Base-by-base conservation (phyloP, 1,140 invertebrate genomes). In the Eumaeus atala region DNA sequence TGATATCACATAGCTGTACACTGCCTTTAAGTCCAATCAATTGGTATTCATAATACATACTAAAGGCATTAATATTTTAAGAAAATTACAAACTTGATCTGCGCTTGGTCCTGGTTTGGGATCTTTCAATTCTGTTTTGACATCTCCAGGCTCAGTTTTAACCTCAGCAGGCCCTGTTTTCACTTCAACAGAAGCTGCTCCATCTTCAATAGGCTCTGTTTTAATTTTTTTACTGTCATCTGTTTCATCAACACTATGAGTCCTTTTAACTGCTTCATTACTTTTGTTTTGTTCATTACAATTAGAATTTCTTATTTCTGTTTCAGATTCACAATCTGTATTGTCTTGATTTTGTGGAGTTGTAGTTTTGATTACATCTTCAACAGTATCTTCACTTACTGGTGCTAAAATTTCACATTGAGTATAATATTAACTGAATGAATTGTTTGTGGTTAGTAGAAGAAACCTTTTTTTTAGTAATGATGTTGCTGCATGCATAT, bases 161-260 rank as follows among this genome's bases (percentile, higher is more conserved):
- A 59, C 44, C 6, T 21, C 49, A 8, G 17, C 11, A 16, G 40
- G 12, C 16, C 16, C 5, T 16, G 40, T 44, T 44, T 44, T 14
- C 12, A 44, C 40, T 8, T 9, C 34, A 34, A 12, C 33, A n/a
- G 21, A 18, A 38, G 17, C 44, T 11, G 28, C 4, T 21, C 50
- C 14, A 21, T 28, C 54, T 14, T 59, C 58, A 10, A 21, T 38
- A n/a, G 57, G 42, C 28, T 59, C 57, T 28, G 35, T 53, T 58
- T 64, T 58, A 35, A 62, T 36, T 52, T 54, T 55, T 50, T 64
- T 69, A 21, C 70, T 70, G 1, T 58, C 58, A 16, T 64, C 61
- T 42, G n/a, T n/a, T 16, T 60, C 56, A 10, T 51, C 52, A 34
- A 37, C 10, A 53, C 61, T 64, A 16, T 61, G 55, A n/a, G 37